Conservation (phyloP, 2,797 vertebrate genomes). For the Yasuhikotakia modesta region DNA sequence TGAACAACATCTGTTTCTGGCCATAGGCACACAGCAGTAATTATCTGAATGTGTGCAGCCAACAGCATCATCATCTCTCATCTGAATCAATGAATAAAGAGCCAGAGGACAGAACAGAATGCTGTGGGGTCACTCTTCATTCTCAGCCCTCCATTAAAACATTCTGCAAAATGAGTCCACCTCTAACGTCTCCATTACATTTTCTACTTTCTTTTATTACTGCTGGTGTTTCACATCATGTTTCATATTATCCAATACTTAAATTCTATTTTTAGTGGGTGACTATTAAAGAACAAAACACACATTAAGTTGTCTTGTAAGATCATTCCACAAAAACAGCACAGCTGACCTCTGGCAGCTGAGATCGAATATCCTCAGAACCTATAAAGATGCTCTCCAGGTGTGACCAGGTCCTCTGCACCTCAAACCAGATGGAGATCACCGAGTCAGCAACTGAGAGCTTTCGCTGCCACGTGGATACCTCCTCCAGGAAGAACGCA, state of each 20-base stretch:
- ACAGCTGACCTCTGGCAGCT: conserved; percentile 87
- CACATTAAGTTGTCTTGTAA: background rate
- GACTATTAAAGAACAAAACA: background rate
- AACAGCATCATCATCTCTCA: conserved; percentile 45
- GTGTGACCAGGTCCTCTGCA: conserved; percentile 91
- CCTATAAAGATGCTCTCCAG: conserved; percentile 96
- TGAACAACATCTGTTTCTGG: conserved; percentile 70
- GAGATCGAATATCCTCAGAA: conserved; percentile 90
- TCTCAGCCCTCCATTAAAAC: conserved; percentile 34
- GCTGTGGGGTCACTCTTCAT: conserved; percentile 40
- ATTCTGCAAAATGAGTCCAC: conserved; percentile 41
- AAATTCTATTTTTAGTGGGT: background rate
- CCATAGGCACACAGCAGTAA: conserved; percentile 45
- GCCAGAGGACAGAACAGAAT: conserved; percentile 50
- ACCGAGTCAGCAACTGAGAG: conserved; percentile 83
- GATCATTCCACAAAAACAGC: background rate
- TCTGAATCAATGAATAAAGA: conserved; percentile 42
- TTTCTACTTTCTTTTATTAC: conserved; percentile 16
- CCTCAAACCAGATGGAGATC: conserved; percentile 92
- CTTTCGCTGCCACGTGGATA: conserved; percentile 88
- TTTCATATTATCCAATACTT: background rate
- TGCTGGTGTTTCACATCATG: conserved; percentile 20
- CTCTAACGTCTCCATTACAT: conserved; percentile 27
- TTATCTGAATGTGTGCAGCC: conserved; percentile 40
- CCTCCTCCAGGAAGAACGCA: conserved; percentile 89